A percentile compares a stretch with the other conserved stretches of the same genome.
Conservation (phyloP, 2,888 invertebrate species). For the Exocentrus adspersus region DNA sequence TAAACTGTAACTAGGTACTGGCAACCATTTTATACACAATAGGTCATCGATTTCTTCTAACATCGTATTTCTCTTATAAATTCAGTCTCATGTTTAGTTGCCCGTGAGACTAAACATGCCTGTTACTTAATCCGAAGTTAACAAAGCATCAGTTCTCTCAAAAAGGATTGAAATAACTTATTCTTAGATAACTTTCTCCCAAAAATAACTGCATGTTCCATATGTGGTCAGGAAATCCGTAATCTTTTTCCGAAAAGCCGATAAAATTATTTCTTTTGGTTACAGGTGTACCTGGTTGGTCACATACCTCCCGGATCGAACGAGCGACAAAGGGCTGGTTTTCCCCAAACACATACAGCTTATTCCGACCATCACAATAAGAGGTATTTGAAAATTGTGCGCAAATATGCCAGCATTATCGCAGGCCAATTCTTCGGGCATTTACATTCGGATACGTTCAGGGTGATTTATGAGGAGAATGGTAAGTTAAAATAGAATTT, state of each 20-base stretch:
- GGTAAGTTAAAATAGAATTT: slow-evolving; percentile 65
- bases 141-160: too few species aligned
- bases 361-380: slow-evolving; percentile 81
- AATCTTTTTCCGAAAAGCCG: slow-evolving; percentile 11
- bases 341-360: slow-evolving; percentile 68
- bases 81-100: too few species aligned
- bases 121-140: too few species aligned
- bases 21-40: too few species aligned
- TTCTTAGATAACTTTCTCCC: too few species aligned
- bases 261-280: slow-evolving; percentile 39
- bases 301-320: slow-evolving; percentile 91
- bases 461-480: slow-evolving; percentile 81
- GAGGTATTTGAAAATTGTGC: slow-evolving; percentile 78
- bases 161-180: too few species aligned
- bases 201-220: slow-evolving; percentile 2
- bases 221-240: background rate
- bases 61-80: too few species aligned
- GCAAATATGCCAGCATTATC: slow-evolving; percentile 81
- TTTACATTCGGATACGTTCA: slow-evolving; percentile 90
- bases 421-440: slow-evolving; percentile 94
- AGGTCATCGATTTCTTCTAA: too few species aligned
- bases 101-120: too few species aligned
- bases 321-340: slow-evolving; percentile 77
- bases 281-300: slow-evolving; percentile 88
- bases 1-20: too few species aligned